A percentile compares a stretch with the other conserved stretches of the same genome.
These are phyloP conservation scores for Eremobia ochroleuca DNA, from an alignment of 2,888 invertebrate species.

Conservation along the genomic window DNA sequence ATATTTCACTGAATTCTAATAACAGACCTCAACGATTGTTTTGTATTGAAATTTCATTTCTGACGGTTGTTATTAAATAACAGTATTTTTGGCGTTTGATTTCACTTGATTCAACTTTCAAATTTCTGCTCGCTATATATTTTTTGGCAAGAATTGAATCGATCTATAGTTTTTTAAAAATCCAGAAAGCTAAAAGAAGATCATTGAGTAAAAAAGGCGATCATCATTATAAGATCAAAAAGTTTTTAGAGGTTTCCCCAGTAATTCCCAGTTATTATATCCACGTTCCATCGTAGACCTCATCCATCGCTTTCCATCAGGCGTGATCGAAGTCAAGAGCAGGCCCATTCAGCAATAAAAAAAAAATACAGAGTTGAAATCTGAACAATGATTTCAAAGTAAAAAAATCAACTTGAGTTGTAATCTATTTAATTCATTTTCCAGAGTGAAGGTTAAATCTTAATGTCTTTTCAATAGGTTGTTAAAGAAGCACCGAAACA, in stretches of 20 bases:
- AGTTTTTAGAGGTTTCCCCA: neutral
- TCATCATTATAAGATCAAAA: neutral
- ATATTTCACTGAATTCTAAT: constrained; percentile 40
- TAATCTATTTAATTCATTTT: neutral
- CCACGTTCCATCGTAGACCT: neutral
- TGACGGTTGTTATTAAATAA: neutral
- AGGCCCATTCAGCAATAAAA: neutral
- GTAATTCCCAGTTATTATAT: neutral
- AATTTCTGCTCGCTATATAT: neutral
- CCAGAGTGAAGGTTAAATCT: neutral
- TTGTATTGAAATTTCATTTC: constrained; percentile 1
- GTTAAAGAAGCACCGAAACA: neutral
- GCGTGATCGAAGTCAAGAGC: neutral
- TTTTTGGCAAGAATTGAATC: neutral
- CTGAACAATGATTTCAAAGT: neutral
- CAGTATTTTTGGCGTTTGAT: neutral
- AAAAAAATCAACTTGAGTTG: neutral
- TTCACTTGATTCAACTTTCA: neutral
- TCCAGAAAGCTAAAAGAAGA: neutral
- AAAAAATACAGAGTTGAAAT: neutral
- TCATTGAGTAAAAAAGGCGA: neutral
- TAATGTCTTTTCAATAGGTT: neutral
- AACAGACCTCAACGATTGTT: constrained; percentile 1
- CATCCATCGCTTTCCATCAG: neutral
- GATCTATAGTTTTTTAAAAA: neutral